Evolutionary conservation across 2,888 invertebrate species (phyloP).

Genomic region (Arctia plantaginis): DNA sequence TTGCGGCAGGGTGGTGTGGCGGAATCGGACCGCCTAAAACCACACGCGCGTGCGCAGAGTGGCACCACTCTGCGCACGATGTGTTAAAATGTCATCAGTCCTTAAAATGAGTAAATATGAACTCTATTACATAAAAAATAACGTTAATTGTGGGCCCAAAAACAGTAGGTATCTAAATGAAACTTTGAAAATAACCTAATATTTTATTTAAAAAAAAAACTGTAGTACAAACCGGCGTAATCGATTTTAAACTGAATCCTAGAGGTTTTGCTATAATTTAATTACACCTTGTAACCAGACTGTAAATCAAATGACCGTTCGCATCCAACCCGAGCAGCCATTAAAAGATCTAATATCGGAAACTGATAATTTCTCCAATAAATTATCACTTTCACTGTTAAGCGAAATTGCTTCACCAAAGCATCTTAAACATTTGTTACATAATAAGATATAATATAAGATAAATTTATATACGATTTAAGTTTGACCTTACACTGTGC

Average conservation of each 20-base stretch:
- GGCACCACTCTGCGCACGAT: too few species aligned
- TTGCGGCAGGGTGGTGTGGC: too few species aligned
- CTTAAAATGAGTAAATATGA: not conserved
- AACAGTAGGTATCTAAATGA: not conserved
- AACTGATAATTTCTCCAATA: constrained; percentile 44
- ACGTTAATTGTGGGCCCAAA: not conserved
- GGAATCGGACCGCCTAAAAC: too few species aligned
- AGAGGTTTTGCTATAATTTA: not conserved
- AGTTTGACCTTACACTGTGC: not conserved
- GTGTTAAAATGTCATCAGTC: not conserved
- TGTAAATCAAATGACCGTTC: not conserved
- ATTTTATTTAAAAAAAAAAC: not conserved
- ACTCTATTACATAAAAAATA: not conserved
- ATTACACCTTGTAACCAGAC: not conserved
- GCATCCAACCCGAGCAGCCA: not conserved
- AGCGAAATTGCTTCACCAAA: constrained; percentile 38
- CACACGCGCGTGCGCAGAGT: too few species aligned
- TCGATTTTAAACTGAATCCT: not conserved
- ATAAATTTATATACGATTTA: not conserved
- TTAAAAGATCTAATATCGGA: constrained; percentile 23
- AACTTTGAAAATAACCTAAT: not conserved
- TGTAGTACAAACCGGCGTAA: not conserved
- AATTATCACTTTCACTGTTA: constrained; percentile 47
- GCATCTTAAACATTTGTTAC: constrained; percentile 31
- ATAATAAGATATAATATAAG: constrained; percentile 27